These are phyloP conservation scores for Huso huso DNA, from an alignment of 2,797 vertebrate species.

Conservation along the genomic window DNA sequence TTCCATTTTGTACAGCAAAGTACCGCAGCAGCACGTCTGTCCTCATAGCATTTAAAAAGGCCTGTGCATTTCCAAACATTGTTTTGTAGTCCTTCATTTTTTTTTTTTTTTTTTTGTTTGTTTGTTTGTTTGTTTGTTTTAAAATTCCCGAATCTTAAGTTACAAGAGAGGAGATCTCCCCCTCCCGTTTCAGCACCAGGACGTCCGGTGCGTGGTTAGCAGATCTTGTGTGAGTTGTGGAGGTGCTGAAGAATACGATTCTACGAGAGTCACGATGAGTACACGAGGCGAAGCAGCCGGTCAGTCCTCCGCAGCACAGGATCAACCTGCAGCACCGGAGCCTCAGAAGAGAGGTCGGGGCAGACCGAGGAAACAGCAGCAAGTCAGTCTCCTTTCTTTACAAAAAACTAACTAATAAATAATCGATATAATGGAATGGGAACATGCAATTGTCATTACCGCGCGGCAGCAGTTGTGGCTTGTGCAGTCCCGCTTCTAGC, in stretches of 20 bases:
- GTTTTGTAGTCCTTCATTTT: slow-evolving; percentile 18
- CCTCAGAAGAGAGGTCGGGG: slow-evolving; percentile 84
- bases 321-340: slow-evolving; percentile 70
- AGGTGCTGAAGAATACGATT: slow-evolving; percentile 38
- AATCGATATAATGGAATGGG: slow-evolving; percentile 18
- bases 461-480: too few species aligned
- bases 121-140: slow-evolving; percentile 18
- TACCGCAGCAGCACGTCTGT: slow-evolving; percentile 31
- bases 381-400: slow-evolving; percentile 64
- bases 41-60: slow-evolving; percentile 20
- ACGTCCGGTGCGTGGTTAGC: slow-evolving; percentile 61
- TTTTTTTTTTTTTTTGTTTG: slow-evolving; percentile 25
- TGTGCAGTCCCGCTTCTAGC: too few species aligned
- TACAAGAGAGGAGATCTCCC: slow-evolving; percentile 31
- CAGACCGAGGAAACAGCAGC: slow-evolving; percentile 84
- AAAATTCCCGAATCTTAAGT: slow-evolving; percentile 21
- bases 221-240: slow-evolving; percentile 39
- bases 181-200: slow-evolving; percentile 65
- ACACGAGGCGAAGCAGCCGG: slow-evolving; percentile 78
- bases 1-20: slow-evolving; percentile 23
- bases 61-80: slow-evolving; percentile 5
- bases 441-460: slow-evolving; percentile 16
- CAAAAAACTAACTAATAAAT: neutral
- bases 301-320: slow-evolving; percentile 72
- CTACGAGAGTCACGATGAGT: slow-evolving; percentile 71